Percentiles rank a stretch among this genome's conserved stretches.
Conservation (phyloP, 64 coral and sea anemone genomes). For the Trachythela sp. region DNA sequence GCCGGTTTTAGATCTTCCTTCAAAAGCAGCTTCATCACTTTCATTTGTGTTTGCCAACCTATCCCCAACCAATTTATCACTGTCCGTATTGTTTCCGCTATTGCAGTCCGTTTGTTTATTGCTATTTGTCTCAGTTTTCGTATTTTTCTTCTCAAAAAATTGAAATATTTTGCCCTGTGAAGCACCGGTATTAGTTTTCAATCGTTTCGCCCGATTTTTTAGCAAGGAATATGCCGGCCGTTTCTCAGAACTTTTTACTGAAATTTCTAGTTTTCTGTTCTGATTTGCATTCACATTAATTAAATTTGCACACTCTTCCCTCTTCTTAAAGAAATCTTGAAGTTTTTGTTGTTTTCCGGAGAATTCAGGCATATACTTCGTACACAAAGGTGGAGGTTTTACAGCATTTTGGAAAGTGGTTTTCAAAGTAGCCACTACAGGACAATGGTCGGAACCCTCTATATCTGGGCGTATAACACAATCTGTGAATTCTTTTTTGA, state of each 20-base stretch:
- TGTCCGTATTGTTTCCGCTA: neutral
- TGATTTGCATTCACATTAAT: neutral
- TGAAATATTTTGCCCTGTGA: neutral
- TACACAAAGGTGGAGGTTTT: conserved; percentile 60
- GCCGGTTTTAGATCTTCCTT: neutral
- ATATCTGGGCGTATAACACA: conserved; percentile 71
- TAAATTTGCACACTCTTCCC: neutral
- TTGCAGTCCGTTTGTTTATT: neutral
- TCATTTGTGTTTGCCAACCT: neutral
- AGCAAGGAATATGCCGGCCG: neutral
- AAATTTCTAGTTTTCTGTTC: neutral
- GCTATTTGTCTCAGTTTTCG: neutral
- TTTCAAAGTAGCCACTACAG: conserved; percentile 74
- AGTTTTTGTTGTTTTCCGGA: conserved; percentile 84
- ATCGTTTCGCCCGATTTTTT: conserved; percentile 38
- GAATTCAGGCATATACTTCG: conserved; percentile 94
- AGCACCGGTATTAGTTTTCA: conserved; percentile 15
- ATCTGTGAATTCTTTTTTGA: conserved; percentile 58
- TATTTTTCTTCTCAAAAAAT: neutral
- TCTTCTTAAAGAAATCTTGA: conserved; percentile 56
- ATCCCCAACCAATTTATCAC: neutral
- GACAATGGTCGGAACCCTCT: conserved; percentile 93
- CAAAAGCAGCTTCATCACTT: neutral
- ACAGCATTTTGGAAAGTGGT: conserved; percentile 28
- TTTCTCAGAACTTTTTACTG: neutral